These are phyloP conservation scores for Acronicta psi DNA, from an alignment of 2,888 invertebrate genomes.

Conservation along the genomic window DNA sequence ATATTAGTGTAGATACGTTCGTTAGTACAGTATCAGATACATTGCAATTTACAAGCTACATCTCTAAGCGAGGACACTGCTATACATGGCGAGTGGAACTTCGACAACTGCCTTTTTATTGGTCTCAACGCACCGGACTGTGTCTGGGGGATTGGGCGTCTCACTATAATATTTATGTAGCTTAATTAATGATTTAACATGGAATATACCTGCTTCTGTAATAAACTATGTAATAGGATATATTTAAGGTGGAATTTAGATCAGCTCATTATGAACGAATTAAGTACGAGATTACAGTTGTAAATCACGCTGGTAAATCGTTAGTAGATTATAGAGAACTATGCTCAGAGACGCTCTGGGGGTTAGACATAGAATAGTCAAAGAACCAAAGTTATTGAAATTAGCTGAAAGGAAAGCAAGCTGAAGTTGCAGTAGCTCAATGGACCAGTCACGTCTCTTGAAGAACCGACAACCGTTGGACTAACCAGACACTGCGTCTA, in stretches of 20 bases:
- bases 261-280: constrained; percentile 10
- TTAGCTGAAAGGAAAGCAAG: too few relatives aligned
- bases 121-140: constrained; percentile 54
- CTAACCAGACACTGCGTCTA: too few relatives aligned
- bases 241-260: constrained; percentile 23
- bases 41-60: neutral
- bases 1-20: too few relatives aligned
- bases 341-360: too few relatives aligned
- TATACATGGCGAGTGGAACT: neutral
- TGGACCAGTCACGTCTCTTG: too few relatives aligned
- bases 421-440: too few relatives aligned
- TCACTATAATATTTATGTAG: constrained; percentile 35
- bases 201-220: constrained; percentile 37
- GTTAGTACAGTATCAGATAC: neutral
- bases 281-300: neutral
- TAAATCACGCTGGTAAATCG: too few relatives aligned
- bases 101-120: neutral
- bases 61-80: neutral
- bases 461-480: too few relatives aligned
- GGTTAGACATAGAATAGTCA: too few relatives aligned
- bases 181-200: constrained; percentile 43
- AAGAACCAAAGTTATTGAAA: too few relatives aligned
- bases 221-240: constrained; percentile 21
- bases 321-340: too few relatives aligned
- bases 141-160: constrained; percentile 47